A percentile compares a stretch with the other conserved stretches of the same genome.
Conservation (phyloP, 2,797 vertebrate genomes). For the Thunnus albacares region DNA sequence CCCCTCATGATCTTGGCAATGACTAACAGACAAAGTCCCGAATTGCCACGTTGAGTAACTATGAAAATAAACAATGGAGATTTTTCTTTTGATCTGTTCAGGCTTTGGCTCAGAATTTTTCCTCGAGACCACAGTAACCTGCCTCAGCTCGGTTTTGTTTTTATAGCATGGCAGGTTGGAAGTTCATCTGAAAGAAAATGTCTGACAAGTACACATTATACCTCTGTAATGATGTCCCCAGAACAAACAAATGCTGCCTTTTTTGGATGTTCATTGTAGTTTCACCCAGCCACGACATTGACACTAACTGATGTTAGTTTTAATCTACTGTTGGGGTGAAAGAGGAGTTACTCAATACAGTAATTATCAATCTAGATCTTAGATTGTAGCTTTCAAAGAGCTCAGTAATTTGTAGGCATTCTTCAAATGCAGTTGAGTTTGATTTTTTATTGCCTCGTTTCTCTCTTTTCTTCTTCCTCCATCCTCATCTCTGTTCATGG, state of each 20-base stretch:
- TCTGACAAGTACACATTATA: not conserved
- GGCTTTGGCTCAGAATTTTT: conserved; percentile 16
- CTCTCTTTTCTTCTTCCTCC: conserved; percentile 16
- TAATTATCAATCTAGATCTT: conserved; percentile 7
- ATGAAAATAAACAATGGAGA: conserved; percentile 17
- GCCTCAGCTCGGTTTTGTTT: not conserved
- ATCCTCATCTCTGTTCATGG: conserved; percentile 21
- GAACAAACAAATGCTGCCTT: conserved; percentile 3
- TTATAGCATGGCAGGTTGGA: conserved; percentile 2
- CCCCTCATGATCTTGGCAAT: conserved; percentile 37
- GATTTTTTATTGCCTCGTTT: conserved; percentile 13
- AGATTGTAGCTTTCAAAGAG: conserved; percentile 8
- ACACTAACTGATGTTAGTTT: not conserved
- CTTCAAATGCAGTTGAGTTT: conserved; percentile 14
- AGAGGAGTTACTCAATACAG: not conserved
- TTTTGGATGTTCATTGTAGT: conserved; percentile 11
- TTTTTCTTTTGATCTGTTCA: conserved; percentile 21
- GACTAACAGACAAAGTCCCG: conserved; percentile 19
- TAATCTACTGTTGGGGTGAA: not conserved
- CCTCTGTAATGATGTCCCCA: not conserved
- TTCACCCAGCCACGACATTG: not conserved
- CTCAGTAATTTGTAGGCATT: not conserved
- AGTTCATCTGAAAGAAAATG: conserved; percentile 2
- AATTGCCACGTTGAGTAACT: conserved; percentile 10
- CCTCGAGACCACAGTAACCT: not conserved